phyloP scores from a whole-genome alignment of 2,113 vertebrate species.

The Sorex araneus region DNA sequence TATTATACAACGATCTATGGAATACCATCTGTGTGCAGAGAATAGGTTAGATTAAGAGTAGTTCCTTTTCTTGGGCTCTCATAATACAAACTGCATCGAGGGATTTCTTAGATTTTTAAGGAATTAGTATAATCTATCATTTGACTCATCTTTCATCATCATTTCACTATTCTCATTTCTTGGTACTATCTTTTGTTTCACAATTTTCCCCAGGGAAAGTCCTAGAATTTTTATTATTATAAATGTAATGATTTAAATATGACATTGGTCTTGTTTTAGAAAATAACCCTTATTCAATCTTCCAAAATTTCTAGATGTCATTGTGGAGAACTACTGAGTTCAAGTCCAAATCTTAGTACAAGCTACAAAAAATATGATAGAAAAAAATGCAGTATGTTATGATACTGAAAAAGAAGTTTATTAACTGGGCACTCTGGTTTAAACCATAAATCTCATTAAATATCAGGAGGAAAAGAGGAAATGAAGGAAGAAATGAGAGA shows the following conservation, averaged over 20 bases:
- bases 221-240: background rate
- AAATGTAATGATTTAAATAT: background rate
- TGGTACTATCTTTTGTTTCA: background rate
- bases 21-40: background rate
- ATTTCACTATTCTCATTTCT: background rate
- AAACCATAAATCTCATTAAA: background rate
- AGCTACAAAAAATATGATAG: background rate
- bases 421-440: background rate
- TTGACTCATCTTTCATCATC: background rate
- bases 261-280: background rate
- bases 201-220: background rate
- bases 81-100: slow-evolving; percentile 5
- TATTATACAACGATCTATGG: background rate
- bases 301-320: background rate
- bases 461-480: background rate
- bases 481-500: background rate
- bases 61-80: background rate
- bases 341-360: background rate
- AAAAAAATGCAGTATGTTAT: background rate
- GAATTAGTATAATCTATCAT: background rate
- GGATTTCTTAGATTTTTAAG: background rate
- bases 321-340: background rate
- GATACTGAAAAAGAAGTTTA: background rate
- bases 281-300: background rate
- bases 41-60: background rate